A percentile compares a stretch with the other conserved stretches of the same genome.
phyloP scores from a whole-genome alignment of 2,888 invertebrate species.

The Syrphus vitripennis region DNA sequence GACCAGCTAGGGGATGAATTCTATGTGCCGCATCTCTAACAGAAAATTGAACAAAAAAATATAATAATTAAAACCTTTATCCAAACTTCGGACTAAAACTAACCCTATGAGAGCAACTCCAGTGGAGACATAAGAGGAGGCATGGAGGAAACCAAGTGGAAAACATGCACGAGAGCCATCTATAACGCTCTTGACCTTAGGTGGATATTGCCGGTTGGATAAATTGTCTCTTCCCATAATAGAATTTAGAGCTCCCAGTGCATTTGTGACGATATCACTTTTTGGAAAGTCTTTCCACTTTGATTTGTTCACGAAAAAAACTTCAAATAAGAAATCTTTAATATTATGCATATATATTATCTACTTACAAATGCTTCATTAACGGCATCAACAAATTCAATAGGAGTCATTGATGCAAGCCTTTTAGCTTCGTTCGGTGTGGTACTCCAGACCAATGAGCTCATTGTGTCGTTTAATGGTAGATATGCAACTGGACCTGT shows the following conservation, averaged over 20 bases:
- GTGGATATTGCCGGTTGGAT: constrained; percentile 79
- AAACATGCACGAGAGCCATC: constrained; percentile 88
- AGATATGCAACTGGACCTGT: constrained; percentile 95
- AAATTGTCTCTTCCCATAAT: constrained; percentile 79
- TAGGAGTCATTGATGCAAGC: constrained; percentile 86
- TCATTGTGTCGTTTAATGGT: constrained; percentile 89
- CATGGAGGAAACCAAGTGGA: constrained; percentile 95
- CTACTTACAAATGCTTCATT: constrained; percentile 91
- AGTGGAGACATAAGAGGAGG: constrained; percentile 90
- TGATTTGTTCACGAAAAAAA: neutral
- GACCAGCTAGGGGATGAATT: constrained; percentile 97
- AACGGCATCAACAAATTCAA: constrained; percentile 92
- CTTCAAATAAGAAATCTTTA: neutral
- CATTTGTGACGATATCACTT: constrained; percentile 76
- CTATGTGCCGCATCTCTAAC: constrained; percentile 93
- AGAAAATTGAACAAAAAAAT: constrained; percentile 23
- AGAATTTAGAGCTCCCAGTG: constrained; percentile 82
- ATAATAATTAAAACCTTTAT: neutral
- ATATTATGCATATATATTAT: neutral
- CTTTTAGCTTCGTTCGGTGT: constrained; percentile 88
- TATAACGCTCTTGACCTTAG: constrained; percentile 76
- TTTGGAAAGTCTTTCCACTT: constrained; percentile 78
- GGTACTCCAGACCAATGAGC: constrained; percentile 98
- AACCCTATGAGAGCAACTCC: constrained; percentile 94
- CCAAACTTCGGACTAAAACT: neutral